Conservation (phyloP, 2,113 vertebrate species). For the Anser brachyrhynchus region DNA sequence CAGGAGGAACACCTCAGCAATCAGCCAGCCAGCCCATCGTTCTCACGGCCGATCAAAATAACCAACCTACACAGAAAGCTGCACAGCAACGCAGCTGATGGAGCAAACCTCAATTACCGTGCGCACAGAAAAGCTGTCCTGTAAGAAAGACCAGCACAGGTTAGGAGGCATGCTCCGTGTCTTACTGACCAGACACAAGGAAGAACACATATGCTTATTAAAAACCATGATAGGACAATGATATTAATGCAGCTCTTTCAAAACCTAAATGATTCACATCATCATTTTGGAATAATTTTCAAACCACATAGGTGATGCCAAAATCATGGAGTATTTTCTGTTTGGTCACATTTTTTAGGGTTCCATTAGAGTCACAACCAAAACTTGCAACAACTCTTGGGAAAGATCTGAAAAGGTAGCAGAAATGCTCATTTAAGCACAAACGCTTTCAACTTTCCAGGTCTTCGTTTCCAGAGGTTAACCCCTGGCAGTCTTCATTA, state of each 20-base stretch:
- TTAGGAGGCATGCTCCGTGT: not conserved
- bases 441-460: not conserved
- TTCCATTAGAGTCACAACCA: not conserved
- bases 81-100: not conserved
- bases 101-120: not conserved
- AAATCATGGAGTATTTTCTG: not conserved
- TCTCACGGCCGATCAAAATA: constrained; percentile 3
- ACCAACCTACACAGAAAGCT: not conserved
- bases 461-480: constrained; percentile 33
- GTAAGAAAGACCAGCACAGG: not conserved
- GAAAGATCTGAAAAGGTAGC: not conserved
- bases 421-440: constrained; percentile 25
- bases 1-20: constrained; percentile 53
- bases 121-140: not conserved
- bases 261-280: not conserved
- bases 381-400: not conserved
- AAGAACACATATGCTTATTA: not conserved
- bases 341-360: not conserved
- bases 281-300: not conserved
- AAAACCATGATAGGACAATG: not conserved
- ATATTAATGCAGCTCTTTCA: not conserved
- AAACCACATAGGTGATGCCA: not conserved
- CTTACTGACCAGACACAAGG: not conserved
- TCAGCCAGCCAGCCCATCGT: constrained; percentile 53
- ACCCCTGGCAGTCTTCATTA: constrained; percentile 10